Base-by-base conservation (phyloP, 1,140 invertebrate species). In the Dryas iulia region DNA sequence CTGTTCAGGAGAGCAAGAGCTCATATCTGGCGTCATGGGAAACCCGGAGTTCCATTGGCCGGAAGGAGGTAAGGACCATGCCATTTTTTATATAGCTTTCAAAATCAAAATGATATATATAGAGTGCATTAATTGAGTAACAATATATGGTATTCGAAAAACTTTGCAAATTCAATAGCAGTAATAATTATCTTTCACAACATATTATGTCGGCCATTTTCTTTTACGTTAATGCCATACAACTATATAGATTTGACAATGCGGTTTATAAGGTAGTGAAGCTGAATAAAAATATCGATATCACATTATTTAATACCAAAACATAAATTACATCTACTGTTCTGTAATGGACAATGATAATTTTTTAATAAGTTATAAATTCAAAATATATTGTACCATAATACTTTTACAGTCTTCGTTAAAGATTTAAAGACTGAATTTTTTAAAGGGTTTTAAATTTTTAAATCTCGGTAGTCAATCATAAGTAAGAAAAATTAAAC, bases 1-100 rank as follows among this genome's bases (percentile, higher is more conserved):
- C 83, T 96, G 95, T 61, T 96, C 95, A 7, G 94, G 75, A 10
- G 94, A 94, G 71, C 95, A 96, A 11, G 94, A 94, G 60, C 93
- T 93, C 72, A 93, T 93, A 64, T 93, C 89, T 83, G 89, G 73
- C 21, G 86, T 73, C 69, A 89, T 76, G 6, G 76, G 56, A 59
- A 84, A 67, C n/a, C 73, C 82, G 14, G 84, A 60, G 52, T 73
- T 79, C 87, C 86, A 90, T 69, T 80, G 80, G 33, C 81, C 77
- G 11, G 77, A 26, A 65, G 66, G 64, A 47, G 79, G 86, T 72
- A 89, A 68, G 18, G 81, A 79, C 90, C 91, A 92, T 24, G 90
- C 81, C 90, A 92, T 90, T 69, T 69, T 65, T 33, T 21, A 54
- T 33, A 68, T 33, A 30, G 59, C n/a, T 18, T 39, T 7, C 14